Base-by-base conservation (phyloP, 2,797 vertebrate genomes). In the Myotis pilosus region DNA sequence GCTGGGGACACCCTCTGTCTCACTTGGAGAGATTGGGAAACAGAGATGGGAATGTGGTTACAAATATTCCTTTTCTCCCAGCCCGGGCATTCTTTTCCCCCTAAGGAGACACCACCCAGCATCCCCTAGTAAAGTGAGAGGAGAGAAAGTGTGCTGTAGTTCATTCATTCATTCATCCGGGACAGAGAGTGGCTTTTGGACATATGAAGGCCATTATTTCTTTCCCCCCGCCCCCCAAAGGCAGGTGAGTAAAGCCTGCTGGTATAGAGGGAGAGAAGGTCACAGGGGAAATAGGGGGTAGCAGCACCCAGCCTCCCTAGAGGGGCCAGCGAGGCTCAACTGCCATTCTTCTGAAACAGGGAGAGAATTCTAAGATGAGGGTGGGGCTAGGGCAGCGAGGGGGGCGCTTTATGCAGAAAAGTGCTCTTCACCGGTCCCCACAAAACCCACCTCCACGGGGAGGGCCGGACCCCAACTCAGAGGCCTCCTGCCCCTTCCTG, bases 1-100 rank as follows among this genome's bases (percentile, higher is more conserved):
- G 97, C 99, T 99, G 17, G 99, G 99, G 20, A 99, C 99, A 0
- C 99, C 99, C 96, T 99, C 99, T 0, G 99, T 99, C 98, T 99
- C 99, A 94, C 99, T 99, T 96, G 81, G 75, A 94, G 92, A 93
- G 71, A 80, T 95, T 78, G 62, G 88, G 82, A 95, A 96, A 68
- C 84, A 95, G 92, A 97, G 78, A 87, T 36, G 53, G 66, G 75
- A 95, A 93, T 90, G 80, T 80, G 92, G 93, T 97, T 95, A 96
- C 78, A 96, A 97, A 97, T 78, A 94, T 44, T 85, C 30, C 74
- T 66, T 86, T 87, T 60, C 8, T 64, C 49, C 47, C 71, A 83
- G 41, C 55, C 75, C 74, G 81, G 44, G 87, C 60, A 94, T 83
- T 79, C 69, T 69, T 82, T 64, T 44, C 47, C 44, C 72, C 57